phyloP scores from a whole-genome alignment of 2,797 vertebrate species.

The Chlorospingus semifuscus region DNA sequence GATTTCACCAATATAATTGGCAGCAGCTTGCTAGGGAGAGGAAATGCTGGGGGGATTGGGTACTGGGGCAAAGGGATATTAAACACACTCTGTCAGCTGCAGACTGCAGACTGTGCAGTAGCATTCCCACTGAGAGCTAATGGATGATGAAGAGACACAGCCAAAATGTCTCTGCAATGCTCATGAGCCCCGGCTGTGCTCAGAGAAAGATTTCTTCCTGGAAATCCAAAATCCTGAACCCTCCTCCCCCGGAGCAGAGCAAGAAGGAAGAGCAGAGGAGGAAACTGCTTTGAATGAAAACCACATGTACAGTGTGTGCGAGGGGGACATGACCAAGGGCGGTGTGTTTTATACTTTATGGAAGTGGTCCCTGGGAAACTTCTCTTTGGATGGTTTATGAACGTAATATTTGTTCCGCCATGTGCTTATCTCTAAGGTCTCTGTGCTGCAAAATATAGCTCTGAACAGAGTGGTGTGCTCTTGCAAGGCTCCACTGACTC shows the following conservation, averaged over 20 bases:
- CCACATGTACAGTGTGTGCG: not conserved
- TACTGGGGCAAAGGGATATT: constrained; percentile 18
- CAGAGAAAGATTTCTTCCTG: not conserved
- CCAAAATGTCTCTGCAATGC: not conserved
- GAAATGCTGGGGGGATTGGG: not conserved
- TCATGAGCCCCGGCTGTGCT: not conserved
- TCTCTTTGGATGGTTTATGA: not conserved
- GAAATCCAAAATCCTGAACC: not conserved
- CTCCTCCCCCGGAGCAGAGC: not conserved
- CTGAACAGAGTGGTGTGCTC: not conserved
- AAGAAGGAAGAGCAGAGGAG: not conserved
- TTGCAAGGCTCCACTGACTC: not conserved
- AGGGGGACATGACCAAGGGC: not conserved
- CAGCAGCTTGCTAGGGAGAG: constrained; percentile 29
- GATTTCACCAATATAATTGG: constrained; percentile 15
- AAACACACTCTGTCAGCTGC: constrained; percentile 15
- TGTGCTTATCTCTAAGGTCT: not conserved
- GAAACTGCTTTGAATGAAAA: constrained; percentile 5
- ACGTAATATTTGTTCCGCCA: not conserved
- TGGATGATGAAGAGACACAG: constrained; percentile 8
- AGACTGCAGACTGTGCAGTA: not conserved
- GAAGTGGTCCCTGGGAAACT: not conserved
- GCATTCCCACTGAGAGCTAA: constrained; percentile 30
- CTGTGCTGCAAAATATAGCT: not conserved
- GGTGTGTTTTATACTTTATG: not conserved